These are phyloP conservation scores for Mirza zaza DNA, from an alignment of 2,113 vertebrate genomes.

Conservation along the genomic window DNA sequence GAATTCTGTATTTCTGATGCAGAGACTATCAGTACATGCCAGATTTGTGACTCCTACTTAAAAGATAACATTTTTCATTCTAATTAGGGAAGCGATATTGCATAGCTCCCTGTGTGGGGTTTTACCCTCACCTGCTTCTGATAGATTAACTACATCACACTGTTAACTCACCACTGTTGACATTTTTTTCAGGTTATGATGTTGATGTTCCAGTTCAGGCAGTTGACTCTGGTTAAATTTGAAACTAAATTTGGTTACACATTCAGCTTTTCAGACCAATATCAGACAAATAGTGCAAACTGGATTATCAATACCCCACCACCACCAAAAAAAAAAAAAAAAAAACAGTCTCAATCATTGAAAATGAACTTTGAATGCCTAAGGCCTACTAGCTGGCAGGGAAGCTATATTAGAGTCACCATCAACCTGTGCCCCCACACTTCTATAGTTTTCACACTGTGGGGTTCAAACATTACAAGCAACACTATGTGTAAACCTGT, in stretches of 20 bases:
- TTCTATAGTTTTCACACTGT: neutral
- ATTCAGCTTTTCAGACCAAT: neutral
- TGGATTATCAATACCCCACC: neutral
- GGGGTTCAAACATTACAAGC: neutral
- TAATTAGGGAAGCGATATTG: neutral
- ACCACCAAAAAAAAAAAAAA: no score
- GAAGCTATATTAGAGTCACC: neutral
- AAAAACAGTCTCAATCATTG: neutral
- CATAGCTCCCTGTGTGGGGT: neutral
- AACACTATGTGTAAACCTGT: neutral
- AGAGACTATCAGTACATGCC: neutral
- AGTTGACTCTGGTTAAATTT: neutral
- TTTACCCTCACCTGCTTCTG: neutral
- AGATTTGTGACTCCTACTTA: neutral
- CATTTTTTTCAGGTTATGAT: neutral
- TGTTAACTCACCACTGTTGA: neutral
- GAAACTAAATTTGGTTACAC: neutral
- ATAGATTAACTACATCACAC: neutral
- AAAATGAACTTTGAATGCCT: neutral
- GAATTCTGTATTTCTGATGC: neutral
- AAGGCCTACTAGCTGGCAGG: neutral
- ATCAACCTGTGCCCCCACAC: no score
- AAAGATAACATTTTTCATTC: neutral
- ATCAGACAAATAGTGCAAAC: neutral
- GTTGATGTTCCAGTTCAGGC: neutral